These are phyloP conservation scores for Chauna torquata DNA, from an alignment of 2,113 vertebrate genomes.

Conservation along the genomic window DNA sequence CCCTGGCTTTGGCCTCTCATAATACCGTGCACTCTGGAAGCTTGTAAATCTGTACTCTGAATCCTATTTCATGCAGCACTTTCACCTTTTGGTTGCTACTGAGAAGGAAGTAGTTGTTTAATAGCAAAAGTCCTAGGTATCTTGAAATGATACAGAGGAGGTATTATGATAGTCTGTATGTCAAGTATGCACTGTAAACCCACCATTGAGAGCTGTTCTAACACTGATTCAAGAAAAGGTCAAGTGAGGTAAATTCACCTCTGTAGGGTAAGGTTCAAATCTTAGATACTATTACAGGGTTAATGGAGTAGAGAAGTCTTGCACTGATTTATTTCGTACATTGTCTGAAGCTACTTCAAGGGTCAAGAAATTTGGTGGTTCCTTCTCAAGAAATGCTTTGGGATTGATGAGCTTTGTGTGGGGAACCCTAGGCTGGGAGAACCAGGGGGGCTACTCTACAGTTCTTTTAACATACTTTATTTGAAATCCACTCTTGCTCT, in stretches of 20 bases:
- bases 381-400: background rate
- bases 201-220: constrained; percentile 7
- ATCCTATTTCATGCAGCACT: constrained; percentile 34
- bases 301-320: background rate
- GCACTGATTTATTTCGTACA: background rate
- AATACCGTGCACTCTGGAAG: constrained; percentile 8
- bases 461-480: background rate
- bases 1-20: constrained; percentile 33
- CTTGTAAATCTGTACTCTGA: background rate
- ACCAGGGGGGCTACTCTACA: background rate
- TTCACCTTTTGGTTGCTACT: constrained; percentile 52
- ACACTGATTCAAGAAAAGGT: constrained; percentile 40
- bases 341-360: background rate
- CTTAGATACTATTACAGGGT: constrained; percentile 8
- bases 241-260: constrained; percentile 51
- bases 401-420: background rate
- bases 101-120: constrained; percentile 62
- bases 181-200: constrained; percentile 52
- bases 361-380: background rate
- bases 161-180: constrained; percentile 47
- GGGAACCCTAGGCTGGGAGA: background rate
- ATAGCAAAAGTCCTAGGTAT: constrained; percentile 52
- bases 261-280: constrained; percentile 14
- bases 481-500: background rate
- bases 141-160: constrained; percentile 61